These are phyloP conservation scores for Microcebus lehilahytsara DNA, from an alignment of 2,113 vertebrate species.

Conservation along the genomic window DNA sequence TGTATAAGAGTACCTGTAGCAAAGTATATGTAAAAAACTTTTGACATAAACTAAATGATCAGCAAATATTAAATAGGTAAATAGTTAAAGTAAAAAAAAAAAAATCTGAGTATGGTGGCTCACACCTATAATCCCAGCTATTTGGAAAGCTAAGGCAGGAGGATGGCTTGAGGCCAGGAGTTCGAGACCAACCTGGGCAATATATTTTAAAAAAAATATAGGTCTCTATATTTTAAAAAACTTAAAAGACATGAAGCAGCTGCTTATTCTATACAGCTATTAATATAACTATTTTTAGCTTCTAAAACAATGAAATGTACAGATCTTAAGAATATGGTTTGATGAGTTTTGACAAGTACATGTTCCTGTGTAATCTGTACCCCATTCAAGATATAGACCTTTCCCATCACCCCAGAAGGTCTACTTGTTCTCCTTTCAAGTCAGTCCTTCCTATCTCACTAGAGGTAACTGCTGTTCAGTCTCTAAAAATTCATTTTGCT, in stretches of 20 bases:
- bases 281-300: not conserved
- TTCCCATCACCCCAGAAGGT: not conserved
- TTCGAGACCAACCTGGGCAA: too few species aligned
- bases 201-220: too few species aligned
- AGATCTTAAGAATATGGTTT: not conserved
- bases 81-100: too few species aligned
- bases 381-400: not conserved
- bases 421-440: not conserved
- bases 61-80: too few species aligned
- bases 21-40: not conserved
- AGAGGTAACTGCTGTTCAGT: not conserved
- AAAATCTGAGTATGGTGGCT: too few species aligned
- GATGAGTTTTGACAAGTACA: not conserved
- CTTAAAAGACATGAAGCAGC: not conserved
- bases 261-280: not conserved
- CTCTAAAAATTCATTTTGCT: not conserved
- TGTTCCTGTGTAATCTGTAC: not conserved
- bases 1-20: not conserved
- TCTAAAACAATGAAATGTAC: not conserved
- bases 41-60: not conserved
- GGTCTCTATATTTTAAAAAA: too few species aligned
- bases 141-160: too few species aligned
- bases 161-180: too few species aligned
- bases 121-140: too few species aligned
- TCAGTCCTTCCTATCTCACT: not conserved